Percentiles rank a stretch among this genome's conserved stretches.
Evolutionary conservation across 2,797 vertebrate genomes (phyloP).

Genomic region (Lindbergichthys nudifrons): DNA sequence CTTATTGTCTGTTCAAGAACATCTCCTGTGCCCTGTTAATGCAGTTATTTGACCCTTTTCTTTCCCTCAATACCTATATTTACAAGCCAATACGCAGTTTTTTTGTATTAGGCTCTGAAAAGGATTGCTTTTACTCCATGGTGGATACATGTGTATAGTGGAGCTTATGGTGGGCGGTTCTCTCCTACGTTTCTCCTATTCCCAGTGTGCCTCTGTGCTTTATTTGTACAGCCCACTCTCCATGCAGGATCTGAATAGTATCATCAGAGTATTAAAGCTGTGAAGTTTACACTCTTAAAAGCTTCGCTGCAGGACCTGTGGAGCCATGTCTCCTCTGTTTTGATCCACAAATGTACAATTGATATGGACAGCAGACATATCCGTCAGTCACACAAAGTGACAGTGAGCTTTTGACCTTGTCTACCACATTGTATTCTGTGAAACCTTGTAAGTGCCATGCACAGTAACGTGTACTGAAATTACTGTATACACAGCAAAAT

Average conservation of each 20-base stretch:
- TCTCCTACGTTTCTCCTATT: slow-evolving; percentile 64
- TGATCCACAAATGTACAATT: slow-evolving; percentile 12
- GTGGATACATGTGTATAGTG: slow-evolving; percentile 37
- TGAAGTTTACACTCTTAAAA: slow-evolving; percentile 29
- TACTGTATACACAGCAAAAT: too few relatives aligned
- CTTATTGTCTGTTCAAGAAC: slow-evolving; percentile 5
- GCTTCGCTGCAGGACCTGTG: slow-evolving; percentile 8
- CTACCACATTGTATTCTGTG: background rate
- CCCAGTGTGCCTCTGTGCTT: slow-evolving; percentile 39
- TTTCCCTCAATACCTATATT: slow-evolving; percentile 25
- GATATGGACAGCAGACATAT: background rate
- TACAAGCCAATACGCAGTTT: slow-evolving; percentile 33
- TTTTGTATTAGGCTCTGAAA: slow-evolving; percentile 39
- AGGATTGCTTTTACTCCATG: slow-evolving; percentile 11
- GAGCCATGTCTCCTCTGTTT: slow-evolving; percentile 8
- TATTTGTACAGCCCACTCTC: slow-evolving; percentile 59
- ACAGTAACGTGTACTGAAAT: background rate
- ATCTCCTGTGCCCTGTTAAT: slow-evolving; percentile 15
- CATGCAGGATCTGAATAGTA: slow-evolving; percentile 48
- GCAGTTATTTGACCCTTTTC: slow-evolving; percentile 30
- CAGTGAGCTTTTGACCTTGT: background rate
- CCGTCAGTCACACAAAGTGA: background rate
- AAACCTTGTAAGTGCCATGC: background rate
- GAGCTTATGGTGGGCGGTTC: slow-evolving; percentile 44
- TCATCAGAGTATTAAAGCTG: slow-evolving; percentile 43